Evolutionary conservation across 2,113 vertebrate genomes (phyloP).

Genomic region (Crotalus tigris): DNA sequence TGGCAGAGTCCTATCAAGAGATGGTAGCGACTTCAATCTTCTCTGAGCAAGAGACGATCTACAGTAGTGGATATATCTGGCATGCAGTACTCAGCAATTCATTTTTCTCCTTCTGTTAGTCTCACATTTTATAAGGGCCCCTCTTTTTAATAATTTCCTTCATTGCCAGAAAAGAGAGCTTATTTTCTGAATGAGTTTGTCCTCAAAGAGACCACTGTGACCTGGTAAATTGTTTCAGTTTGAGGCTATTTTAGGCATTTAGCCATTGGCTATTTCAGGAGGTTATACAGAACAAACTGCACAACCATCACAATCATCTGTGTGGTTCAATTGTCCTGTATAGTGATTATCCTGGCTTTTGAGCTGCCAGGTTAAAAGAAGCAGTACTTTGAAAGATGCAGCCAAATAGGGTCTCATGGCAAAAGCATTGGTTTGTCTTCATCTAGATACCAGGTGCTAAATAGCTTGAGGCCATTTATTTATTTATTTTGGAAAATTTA

Average conservation of each 20-base stretch:
- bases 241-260: not conserved
- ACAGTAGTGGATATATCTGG: not conserved
- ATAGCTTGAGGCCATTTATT: not conserved
- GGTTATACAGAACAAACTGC: not conserved
- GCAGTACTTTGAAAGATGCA: not conserved
- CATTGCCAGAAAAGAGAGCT: not conserved
- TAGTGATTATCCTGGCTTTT: not conserved
- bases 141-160: slow-evolving; percentile 39
- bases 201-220: not conserved
- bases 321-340: not conserved
- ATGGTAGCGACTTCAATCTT: slow-evolving; percentile 39
- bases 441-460: not conserved
- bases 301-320: not conserved
- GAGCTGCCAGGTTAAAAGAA: not conserved
- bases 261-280: not conserved
- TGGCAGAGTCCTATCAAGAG: slow-evolving; percentile 46
- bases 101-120: slow-evolving; percentile 26
- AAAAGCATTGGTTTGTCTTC: not conserved
- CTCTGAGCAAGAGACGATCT: slow-evolving; percentile 51
- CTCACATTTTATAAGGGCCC: slow-evolving; percentile 43
- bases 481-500: no score
- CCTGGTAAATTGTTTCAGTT: not conserved
- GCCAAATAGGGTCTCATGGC: not conserved
- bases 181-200: not conserved
- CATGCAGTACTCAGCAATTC: slow-evolving; percentile 35